A percentile compares a stretch with the other conserved stretches of the same genome.
Conservation (phyloP, 2,113 vertebrate genomes). For the Rutilus rutilus region DNA sequence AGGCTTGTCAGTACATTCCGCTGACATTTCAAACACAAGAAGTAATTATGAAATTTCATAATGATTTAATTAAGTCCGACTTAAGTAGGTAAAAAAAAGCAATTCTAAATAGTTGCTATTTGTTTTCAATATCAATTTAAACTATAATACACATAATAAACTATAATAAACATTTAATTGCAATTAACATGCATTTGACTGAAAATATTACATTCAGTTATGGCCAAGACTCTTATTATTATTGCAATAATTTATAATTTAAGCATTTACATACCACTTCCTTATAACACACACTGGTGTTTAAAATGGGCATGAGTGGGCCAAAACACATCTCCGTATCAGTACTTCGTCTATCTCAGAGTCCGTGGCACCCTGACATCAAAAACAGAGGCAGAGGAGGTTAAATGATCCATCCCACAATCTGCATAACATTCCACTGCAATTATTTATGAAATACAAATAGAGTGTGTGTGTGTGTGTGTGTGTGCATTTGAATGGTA, state of each 20-base stretch:
- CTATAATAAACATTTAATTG: not conserved
- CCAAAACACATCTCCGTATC: conserved; percentile 64
- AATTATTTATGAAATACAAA: not conserved
- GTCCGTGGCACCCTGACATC: conserved; percentile 70
- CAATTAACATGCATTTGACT: not conserved
- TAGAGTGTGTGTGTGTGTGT: not conserved
- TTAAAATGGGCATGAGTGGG: conserved; percentile 22
- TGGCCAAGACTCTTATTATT: not conserved
- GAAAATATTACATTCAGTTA: not conserved
- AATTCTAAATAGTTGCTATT: not conserved
- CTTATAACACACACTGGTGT: not conserved
- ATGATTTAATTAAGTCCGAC: not conserved
- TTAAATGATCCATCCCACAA: not conserved
- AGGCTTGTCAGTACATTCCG: not conserved
- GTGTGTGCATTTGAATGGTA: conserved; percentile 17
- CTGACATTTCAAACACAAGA: too few species aligned
- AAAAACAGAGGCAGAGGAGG: not conserved
- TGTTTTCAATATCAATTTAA: not conserved
- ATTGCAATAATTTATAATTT: not conserved
- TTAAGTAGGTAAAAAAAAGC: not conserved
- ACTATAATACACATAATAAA: not conserved
- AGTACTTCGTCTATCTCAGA: conserved; percentile 71
- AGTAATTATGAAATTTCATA: not conserved
- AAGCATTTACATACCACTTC: not conserved
- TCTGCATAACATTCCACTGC: not conserved